Percentiles rank a stretch among this genome's conserved stretches.
phyloP scores from a whole-genome alignment of 2,113 vertebrate genomes.

The Rhinogobius similis region DNA sequence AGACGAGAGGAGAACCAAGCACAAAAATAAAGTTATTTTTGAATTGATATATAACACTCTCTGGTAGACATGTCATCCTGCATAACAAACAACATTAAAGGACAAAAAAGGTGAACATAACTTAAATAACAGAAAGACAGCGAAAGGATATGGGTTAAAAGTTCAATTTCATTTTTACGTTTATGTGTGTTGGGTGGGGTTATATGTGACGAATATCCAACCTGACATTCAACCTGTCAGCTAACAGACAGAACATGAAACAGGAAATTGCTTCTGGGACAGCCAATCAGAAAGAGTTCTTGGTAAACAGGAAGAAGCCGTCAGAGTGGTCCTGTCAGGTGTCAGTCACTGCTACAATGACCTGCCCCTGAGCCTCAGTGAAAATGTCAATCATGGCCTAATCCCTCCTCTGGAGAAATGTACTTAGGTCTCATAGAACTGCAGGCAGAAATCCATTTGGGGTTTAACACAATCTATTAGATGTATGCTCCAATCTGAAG shows the following conservation, averaged over 20 bases:
- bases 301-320: conserved; percentile 69
- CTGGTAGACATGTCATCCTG: background rate
- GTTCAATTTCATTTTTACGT: background rate
- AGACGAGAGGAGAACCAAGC: background rate
- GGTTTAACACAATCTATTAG: conserved; percentile 5
- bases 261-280: conserved; percentile 77
- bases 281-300: conserved; percentile 70
- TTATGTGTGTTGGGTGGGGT: conserved; percentile 14
- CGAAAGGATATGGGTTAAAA: background rate
- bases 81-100: background rate
- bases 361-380: conserved; percentile 56
- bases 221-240: conserved; percentile 65
- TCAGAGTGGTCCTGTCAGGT: conserved; percentile 70
- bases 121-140: background rate
- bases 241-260: conserved; percentile 72
- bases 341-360: conserved; percentile 71
- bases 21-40: background rate
- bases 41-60: background rate
- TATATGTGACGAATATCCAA: conserved; percentile 48
- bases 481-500: background rate
- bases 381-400: conserved; percentile 61
- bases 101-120: background rate
- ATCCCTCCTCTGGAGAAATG: conserved; percentile 44
- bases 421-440: conserved; percentile 23
- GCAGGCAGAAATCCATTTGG: conserved; percentile 2